Evolutionary conservation across 2,888 invertebrate species (phyloP).

Genomic region (Cataglyphis livida): DNA sequence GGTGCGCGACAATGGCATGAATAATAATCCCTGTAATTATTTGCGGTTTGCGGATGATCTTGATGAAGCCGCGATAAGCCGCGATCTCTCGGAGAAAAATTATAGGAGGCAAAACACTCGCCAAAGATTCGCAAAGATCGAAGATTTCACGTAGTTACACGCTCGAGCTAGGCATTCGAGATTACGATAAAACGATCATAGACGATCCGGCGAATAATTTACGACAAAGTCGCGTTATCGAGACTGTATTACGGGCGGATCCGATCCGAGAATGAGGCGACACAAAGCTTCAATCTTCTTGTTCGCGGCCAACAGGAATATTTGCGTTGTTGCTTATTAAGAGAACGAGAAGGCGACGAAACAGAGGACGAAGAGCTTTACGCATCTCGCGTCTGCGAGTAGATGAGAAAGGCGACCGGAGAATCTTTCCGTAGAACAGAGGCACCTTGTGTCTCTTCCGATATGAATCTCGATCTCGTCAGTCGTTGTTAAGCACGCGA

Average conservation of each 20-base stretch:
- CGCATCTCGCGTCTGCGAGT: slow-evolving; percentile 11
- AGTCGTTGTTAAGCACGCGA: slow-evolving; percentile 7
- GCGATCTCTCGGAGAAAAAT: slow-evolving; percentile 1
- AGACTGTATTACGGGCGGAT: background rate
- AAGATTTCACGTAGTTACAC: background rate
- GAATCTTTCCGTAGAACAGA: slow-evolving; percentile 68
- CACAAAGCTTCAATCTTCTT: background rate
- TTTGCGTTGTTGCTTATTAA: slow-evolving; percentile 45
- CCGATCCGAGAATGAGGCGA: background rate
- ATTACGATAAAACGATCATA: background rate
- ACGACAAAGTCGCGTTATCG: slow-evolving; percentile 30
- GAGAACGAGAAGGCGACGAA: slow-evolving; percentile 35
- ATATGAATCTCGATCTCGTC: slow-evolving; percentile 65
- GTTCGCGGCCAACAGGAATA: slow-evolving; percentile 15
- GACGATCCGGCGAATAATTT: background rate
- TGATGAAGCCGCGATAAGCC: background rate
- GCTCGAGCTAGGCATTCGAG: background rate
- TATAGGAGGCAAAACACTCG: background rate
- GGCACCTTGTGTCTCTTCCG: slow-evolving; percentile 77
- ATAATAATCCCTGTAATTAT: slow-evolving; percentile 37
- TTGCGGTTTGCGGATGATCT: slow-evolving; percentile 17
- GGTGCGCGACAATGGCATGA: slow-evolving; percentile 1
- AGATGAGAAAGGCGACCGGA: slow-evolving; percentile 13
- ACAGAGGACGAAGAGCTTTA: slow-evolving; percentile 9
- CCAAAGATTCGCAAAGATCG: background rate